Percentiles rank a stretch among this genome's conserved stretches.
phyloP scores from a whole-genome alignment of 2,888 invertebrate species.

The Lathronympha strigana region DNA sequence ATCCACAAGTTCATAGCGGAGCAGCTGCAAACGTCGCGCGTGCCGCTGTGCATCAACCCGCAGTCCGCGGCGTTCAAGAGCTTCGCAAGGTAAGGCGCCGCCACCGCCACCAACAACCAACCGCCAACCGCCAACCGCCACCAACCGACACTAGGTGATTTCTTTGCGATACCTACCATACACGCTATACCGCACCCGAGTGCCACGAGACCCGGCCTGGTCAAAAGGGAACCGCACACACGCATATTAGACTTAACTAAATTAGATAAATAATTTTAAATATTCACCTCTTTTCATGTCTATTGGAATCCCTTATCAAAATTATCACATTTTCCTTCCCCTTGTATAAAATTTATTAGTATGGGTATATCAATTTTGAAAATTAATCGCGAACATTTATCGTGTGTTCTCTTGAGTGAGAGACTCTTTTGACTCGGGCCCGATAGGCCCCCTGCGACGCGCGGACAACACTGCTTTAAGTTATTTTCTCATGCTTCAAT shows the following conservation, averaged over 20 bases:
- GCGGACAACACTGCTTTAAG: conserved; percentile 58
- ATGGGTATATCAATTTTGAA: too few species aligned
- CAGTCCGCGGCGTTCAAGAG: conserved; percentile 99
- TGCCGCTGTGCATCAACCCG: conserved; percentile 99
- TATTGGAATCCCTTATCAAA: too few species aligned
- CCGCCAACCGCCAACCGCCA: conserved; percentile 58
- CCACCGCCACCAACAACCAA: conserved; percentile 43
- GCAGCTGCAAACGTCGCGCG: conserved; percentile 96
- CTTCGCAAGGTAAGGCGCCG: conserved; percentile 97
- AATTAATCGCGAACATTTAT: not conserved
- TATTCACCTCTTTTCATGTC: too few species aligned
- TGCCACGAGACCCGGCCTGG: conserved; percentile 57
- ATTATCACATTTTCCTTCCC: too few species aligned
- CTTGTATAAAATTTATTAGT: not conserved
- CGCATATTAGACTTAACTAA: too few species aligned
- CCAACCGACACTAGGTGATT: conserved; percentile 83
- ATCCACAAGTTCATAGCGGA: conserved; percentile 99
- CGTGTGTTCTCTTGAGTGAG: conserved; percentile 18
- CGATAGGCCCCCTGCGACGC: conserved; percentile 48
- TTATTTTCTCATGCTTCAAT: conserved; percentile 7
- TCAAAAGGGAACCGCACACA: conserved; percentile 35
- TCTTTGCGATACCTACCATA: conserved; percentile 78
- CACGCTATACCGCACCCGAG: conserved; percentile 74
- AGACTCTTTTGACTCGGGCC: conserved; percentile 37
- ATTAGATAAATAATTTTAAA: too few species aligned